Evolutionary conservation across 1,140 invertebrate species (phyloP), one percentile per base, ranked within the genome.

Genomic region (Magallana angulata): DNA sequence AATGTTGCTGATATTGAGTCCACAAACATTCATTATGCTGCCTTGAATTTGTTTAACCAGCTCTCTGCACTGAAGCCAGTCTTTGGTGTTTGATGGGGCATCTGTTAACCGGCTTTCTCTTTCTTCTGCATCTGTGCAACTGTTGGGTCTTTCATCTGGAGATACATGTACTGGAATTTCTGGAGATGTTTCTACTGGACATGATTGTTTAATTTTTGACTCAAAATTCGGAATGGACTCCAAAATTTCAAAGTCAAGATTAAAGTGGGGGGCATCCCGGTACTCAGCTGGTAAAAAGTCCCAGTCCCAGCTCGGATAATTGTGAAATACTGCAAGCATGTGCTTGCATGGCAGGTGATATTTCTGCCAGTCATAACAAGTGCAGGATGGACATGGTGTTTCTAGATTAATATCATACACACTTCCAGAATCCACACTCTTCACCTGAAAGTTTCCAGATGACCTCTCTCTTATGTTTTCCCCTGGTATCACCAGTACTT

Each of bases 321-420:
- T 7, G 4, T 86, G n/a, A 60, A 86, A 86, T 59, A 86, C 30
- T 14, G 82, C 82, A 12, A 87, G 86, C 82, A 87, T 87, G 64
- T 87, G 80, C 59, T 87, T 82, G 36, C 85, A 87, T 60, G 85
- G 85, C 16, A 82, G 18, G 24, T 87, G 76, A 59, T 82, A 16
- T 82, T 82, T 87, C 16, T 60, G 12, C 85, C 85, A 87, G 30
- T 83, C 85, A 59, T 48, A 30, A 82, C 85, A 87, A n/a, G 18
- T 56, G 82, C 85, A 82, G n/a, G 14, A 68, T 60, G 85, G 76
- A 57, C 81, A 57, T 12, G 57, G 9, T n/a, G 14, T 59, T 12
- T 56, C 16, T 14, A 82, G 48, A 60, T 62, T 24, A 57, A 82
- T 57, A 30, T 60, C n/a, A 81, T 87, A 87, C 56, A 57, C n/a